Conservation (phyloP, 2,797 vertebrate species). For the Coranthus polyacanthus region DNA sequence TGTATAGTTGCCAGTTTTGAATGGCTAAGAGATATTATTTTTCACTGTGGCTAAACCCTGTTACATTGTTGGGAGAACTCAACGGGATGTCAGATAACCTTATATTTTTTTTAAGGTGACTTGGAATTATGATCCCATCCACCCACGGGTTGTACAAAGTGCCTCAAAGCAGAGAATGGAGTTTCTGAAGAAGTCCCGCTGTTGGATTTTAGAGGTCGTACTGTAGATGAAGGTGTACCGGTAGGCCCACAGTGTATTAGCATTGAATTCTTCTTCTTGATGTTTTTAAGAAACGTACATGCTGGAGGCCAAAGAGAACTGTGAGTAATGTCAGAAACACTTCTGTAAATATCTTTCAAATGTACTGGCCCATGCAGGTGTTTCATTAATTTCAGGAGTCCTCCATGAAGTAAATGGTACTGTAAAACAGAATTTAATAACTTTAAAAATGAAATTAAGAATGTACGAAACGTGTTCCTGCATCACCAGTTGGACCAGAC, state of each 20-base stretch:
- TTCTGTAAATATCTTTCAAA: conserved; percentile 28
- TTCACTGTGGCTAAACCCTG: conserved; percentile 32
- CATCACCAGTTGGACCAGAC: conserved; percentile 15
- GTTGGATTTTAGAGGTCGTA: conserved; percentile 23
- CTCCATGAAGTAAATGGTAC: conserved; percentile 40
- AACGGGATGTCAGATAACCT: conserved; percentile 23
- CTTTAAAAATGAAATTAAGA: conserved; percentile 50
- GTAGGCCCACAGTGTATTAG: neutral
- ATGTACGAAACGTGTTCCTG: conserved; percentile 46
- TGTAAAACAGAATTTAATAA: conserved; percentile 37
- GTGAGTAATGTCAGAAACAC: conserved; percentile 10
- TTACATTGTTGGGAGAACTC: conserved; percentile 20
- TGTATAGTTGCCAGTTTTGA: conserved; percentile 10
- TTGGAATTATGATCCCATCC: conserved; percentile 18
- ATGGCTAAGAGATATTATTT: conserved; percentile 19
- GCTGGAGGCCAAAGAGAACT: conserved; percentile 27
- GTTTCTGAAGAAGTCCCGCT: conserved; percentile 6
- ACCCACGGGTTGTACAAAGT: conserved; percentile 34
- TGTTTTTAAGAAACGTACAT: conserved; percentile 7
- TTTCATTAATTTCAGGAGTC: conserved; percentile 21
- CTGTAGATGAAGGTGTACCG: conserved; percentile 3
- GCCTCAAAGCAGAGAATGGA: conserved; percentile 46
- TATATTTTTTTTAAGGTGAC: conserved; percentile 17
- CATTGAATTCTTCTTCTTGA: no score
- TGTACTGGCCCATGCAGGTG: conserved; percentile 15